Base-by-base conservation (phyloP, 2,113 vertebrate genomes). In the Ptychochromis oligacanthus region DNA sequence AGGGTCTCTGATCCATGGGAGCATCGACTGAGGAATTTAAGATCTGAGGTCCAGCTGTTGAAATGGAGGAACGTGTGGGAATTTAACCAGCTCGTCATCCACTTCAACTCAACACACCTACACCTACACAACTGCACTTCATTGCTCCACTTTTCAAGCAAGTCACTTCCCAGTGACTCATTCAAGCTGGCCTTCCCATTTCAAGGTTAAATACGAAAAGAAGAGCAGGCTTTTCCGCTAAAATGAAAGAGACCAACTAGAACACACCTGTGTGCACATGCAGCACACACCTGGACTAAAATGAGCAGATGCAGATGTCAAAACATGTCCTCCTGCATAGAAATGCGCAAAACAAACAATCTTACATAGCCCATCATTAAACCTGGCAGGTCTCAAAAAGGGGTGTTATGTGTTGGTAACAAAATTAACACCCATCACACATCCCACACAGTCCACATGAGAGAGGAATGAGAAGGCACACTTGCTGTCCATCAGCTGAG, bases 261-360 rank as follows among this genome's bases (percentile, higher is more conserved):
- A 60, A 28, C 24, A 26, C 79, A 84, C 9, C 59, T 82, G 67
- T 20, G 46, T 10, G 8, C 22, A 72, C 60, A 24, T 46, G 64
- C n/a, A 15, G n/a, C 67, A 55, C 58, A 85, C 83, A 92, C 86
- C 90, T 93, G 90, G 55, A 34, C n/a, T 79, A 8, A 70, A 86
- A 88, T 67, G 75, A 91, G 81, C 76, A 70, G 77, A 83, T 49
- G 20, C 46, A 81, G 36, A 58, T 82, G 77, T 89, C 91, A 89
- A 89, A 95, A 93, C 85, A 93, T 55, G 81, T 91, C 92, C 86
- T 81, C 77, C 84, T 84, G 85, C 84, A 18, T 13, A 15, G 34
- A 67, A 52, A 76, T 55, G 57, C 11, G 24, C 64, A 70, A 5
- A 60, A 79, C 79, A 83, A 88, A 93, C 91, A 90, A 46, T 62